Conservation (phyloP, 2,797 vertebrate genomes). For the Diceros bicornis region DNA sequence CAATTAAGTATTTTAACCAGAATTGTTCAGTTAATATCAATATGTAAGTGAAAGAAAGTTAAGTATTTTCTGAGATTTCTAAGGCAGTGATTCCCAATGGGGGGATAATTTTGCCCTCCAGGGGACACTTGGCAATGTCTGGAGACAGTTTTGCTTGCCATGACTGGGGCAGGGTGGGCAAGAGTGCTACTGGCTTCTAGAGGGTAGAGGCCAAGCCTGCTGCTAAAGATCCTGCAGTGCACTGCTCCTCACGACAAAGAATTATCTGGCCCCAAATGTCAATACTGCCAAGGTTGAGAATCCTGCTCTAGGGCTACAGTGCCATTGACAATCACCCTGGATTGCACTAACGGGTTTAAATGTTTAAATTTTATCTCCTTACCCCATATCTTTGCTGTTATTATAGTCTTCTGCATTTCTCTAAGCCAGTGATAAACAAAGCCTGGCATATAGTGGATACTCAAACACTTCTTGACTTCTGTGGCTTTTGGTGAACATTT, state of each 20-base stretch:
- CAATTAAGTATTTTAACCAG: slow-evolving; percentile 33
- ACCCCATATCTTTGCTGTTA: neutral
- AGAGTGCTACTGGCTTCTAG: neutral
- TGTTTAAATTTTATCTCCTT: neutral
- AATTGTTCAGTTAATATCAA: neutral
- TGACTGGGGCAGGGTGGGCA: rapidly evolving
- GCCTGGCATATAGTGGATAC: neutral
- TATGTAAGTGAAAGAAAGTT: neutral
- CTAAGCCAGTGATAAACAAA: neutral
- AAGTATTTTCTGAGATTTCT: slow-evolving; percentile 24
- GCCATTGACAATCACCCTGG: neutral
- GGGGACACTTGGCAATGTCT: neutral
- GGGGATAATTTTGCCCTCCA: neutral
- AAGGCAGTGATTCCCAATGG: neutral
- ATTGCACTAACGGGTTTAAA: neutral
- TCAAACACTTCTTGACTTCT: neutral
- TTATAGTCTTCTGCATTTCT: neutral
- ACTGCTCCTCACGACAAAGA: neutral
- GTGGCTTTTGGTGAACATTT: neutral
- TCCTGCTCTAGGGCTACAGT: neutral
- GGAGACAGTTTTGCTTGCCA: neutral
- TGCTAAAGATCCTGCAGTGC: neutral
- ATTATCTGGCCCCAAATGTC: neutral
- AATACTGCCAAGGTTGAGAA: neutral
- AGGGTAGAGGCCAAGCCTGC: neutral